A percentile compares a stretch with the other conserved stretches of the same genome.
phyloP scores from a whole-genome alignment of 2,113 vertebrate species.

The Gymnorhina tibicen region DNA sequence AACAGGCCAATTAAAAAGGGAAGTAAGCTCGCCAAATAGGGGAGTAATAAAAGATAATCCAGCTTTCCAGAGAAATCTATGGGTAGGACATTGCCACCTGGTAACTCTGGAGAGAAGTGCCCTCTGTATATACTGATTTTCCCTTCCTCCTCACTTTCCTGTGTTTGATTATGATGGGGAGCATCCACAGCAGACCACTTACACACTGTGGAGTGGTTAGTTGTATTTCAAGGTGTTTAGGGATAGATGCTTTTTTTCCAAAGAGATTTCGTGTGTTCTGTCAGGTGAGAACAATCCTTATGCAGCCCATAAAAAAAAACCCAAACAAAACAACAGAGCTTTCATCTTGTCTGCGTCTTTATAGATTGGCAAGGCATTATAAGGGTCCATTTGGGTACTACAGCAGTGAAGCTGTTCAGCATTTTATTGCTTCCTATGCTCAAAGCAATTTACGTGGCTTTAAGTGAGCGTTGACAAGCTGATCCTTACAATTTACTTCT shows the following conservation, averaged over 20 bases:
- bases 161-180: neutral
- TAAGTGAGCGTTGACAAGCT: neutral
- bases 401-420: neutral
- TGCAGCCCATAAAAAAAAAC: neutral
- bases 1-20: neutral
- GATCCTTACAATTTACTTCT: neutral
- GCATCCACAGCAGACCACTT: neutral
- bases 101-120: neutral
- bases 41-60: neutral
- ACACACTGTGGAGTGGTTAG: neutral
- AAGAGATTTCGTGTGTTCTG: neutral
- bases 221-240: neutral
- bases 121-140: neutral
- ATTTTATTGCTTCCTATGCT: neutral
- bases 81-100: neutral
- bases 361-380: neutral
- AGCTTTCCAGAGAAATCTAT: neutral
- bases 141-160: neutral
- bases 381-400: neutral
- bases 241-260: neutral
- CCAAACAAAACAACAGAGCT: neutral
- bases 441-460: neutral
- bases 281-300: neutral
- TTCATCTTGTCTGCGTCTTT: neutral
- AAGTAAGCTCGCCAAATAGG: neutral